Percentiles rank a stretch among this genome's conserved stretches.
Evolutionary conservation across 2,113 vertebrate species (phyloP).

Genomic region (Irena cyanogastra): DNA sequence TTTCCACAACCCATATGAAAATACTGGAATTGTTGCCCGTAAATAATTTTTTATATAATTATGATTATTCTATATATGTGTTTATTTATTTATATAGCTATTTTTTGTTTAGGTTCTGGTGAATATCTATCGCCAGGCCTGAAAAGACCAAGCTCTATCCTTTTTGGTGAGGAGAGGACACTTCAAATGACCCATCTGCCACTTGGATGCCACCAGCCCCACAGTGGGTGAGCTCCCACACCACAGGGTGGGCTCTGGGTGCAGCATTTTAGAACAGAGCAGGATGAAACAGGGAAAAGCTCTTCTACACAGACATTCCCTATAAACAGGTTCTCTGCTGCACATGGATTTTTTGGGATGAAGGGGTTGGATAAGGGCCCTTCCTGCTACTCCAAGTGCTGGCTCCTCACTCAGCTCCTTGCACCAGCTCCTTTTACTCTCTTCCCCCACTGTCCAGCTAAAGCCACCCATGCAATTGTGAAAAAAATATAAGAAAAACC

Average conservation of each 20-base stretch:
- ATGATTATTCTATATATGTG: not conserved
- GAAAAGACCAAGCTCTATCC: not conserved
- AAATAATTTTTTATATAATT: not conserved
- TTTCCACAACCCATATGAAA: not conserved
- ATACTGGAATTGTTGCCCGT: not conserved
- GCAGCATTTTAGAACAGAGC: not conserved
- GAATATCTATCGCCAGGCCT: not conserved
- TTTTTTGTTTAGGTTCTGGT: not conserved
- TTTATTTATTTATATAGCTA: not conserved
- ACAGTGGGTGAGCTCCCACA: not conserved
- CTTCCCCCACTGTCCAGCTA: not conserved
- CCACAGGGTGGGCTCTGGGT: not conserved
- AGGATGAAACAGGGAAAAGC: not conserved
- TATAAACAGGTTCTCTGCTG: not conserved
- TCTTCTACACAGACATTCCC: not conserved
- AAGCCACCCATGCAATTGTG: not conserved
- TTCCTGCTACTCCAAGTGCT: not conserved
- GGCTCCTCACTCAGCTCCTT: not conserved
- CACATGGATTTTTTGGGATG: not conserved
- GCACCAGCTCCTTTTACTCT: not conserved
- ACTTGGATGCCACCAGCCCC: not conserved
- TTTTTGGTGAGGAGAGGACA: not conserved
- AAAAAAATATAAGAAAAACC: not conserved
- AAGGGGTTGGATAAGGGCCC: not conserved
- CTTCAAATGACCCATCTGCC: not conserved